Conservation (phyloP, 2,113 vertebrate genomes). For the Micronycteris hirsuta region DNA sequence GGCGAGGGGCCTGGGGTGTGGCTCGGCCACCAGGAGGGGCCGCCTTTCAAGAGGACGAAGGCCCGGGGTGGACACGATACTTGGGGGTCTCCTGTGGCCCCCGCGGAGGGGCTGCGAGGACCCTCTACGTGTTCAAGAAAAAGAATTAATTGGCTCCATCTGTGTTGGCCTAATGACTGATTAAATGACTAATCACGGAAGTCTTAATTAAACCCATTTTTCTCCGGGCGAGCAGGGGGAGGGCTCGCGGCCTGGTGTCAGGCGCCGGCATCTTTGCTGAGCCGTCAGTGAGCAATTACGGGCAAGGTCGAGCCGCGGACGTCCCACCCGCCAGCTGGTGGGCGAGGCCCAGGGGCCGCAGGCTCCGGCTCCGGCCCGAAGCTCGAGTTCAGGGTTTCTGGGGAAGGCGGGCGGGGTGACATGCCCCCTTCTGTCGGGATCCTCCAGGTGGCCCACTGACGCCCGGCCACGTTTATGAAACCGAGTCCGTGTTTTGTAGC, state of each 20-base stretch:
- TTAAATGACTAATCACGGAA: slow-evolving; percentile 83
- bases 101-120: slow-evolving; percentile 28
- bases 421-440: neutral
- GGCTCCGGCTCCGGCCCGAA: slow-evolving; percentile 34
- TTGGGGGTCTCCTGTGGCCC: slow-evolving; percentile 45
- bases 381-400: slow-evolving; percentile 50
- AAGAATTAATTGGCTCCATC: slow-evolving; percentile 80
- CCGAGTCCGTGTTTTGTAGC: slow-evolving; percentile 36
- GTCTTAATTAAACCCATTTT: slow-evolving; percentile 83
- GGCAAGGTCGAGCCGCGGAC: slow-evolving; percentile 70
- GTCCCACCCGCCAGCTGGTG: neutral
- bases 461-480: neutral
- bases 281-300: slow-evolving; percentile 66
- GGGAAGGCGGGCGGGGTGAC: slow-evolving; percentile 15
- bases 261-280: slow-evolving; percentile 65
- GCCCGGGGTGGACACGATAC: neutral
- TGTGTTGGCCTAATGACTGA: slow-evolving; percentile 83
- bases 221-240: slow-evolving; percentile 68
- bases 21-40: neutral
- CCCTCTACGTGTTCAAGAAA: slow-evolving; percentile 78
- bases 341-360: neutral
- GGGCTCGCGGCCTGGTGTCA: slow-evolving; percentile 69
- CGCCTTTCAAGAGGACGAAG: neutral
- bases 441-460: neutral
- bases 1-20: neutral